phyloP scores from a whole-genome alignment of 2,888 invertebrate genomes.

The Neoitamus cyanurus region DNA sequence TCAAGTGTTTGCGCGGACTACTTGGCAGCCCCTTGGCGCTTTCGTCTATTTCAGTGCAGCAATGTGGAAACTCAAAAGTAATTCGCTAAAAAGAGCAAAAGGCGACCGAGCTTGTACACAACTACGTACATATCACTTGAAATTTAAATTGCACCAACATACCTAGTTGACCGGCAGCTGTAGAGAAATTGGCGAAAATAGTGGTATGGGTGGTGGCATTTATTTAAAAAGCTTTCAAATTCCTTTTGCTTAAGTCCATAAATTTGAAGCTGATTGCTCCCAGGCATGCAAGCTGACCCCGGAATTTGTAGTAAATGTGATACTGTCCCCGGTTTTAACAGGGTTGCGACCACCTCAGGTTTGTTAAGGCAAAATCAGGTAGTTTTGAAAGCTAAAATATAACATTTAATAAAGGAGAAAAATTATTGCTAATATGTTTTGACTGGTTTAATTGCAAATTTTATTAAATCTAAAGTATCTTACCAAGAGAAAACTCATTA shows the following conservation, averaged over 20 bases:
- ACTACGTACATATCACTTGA: background rate
- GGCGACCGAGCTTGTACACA: background rate
- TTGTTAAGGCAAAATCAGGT: no score
- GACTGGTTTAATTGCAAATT: no score
- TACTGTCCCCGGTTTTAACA: no score
- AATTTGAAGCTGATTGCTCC: background rate
- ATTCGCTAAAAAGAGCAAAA: background rate
- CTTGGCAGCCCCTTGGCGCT: conserved; percentile 44
- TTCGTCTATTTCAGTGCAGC: background rate
- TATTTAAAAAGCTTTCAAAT: background rate
- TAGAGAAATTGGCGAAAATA: background rate
- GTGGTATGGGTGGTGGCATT: background rate
- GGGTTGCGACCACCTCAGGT: no score
- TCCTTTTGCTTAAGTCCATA: background rate
- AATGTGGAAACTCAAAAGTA: background rate
- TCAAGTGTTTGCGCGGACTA: conserved; percentile 49
- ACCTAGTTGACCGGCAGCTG: background rate
- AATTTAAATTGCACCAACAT: background rate
- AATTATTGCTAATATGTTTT: no score
- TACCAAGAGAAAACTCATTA: no score
- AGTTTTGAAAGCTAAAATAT: no score
- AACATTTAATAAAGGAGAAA: no score
- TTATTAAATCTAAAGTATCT: no score
- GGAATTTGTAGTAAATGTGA: background rate
- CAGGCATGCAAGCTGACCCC: background rate